These are phyloP conservation scores for Dolichoris vasculosae DNA, from an alignment of 1,140 invertebrate species.

Conservation along the genomic window DNA sequence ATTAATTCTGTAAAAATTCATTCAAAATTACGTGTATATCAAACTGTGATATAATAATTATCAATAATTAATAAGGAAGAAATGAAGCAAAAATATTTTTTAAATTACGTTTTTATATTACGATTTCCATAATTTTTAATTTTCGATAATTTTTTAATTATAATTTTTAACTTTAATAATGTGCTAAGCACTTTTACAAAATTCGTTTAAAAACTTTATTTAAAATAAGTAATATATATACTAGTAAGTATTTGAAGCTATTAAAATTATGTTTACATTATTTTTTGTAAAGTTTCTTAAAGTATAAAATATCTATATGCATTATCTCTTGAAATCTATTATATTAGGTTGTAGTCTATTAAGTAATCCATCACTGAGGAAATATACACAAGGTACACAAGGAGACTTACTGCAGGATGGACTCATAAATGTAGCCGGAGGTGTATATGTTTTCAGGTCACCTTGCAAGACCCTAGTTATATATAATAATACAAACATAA, in stretches of 20 bases:
- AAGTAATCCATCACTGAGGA: not conserved
- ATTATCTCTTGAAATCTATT: not conserved
- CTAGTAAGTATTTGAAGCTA: not conserved
- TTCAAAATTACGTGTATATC: too few relatives aligned
- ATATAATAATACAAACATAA: conserved; percentile 3
- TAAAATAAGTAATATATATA: too few relatives aligned
- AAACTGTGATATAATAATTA: too few relatives aligned
- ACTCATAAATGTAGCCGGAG: not conserved
- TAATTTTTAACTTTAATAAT: too few relatives aligned
- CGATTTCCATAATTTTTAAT: too few relatives aligned
- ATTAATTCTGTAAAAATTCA: too few relatives aligned
- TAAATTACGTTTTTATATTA: too few relatives aligned
- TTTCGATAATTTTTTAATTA: not conserved
- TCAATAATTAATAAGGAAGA: too few relatives aligned
- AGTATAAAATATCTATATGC: not conserved
- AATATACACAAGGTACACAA: not conserved
- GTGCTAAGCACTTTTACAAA: too few relatives aligned
- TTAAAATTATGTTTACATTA: not conserved
- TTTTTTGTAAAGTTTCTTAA: not conserved
- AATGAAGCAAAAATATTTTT: too few relatives aligned
- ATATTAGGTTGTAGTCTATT: not conserved
- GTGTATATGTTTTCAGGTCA: not conserved
- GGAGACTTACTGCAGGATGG: not conserved
- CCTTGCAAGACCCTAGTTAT: not conserved
- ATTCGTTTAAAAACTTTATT: too few relatives aligned